A percentile compares a stretch with the other conserved stretches of the same genome.
These are phyloP conservation scores for Syrphus vitripennis DNA, from an alignment of 2,888 invertebrate genomes.

Conservation along the genomic window DNA sequence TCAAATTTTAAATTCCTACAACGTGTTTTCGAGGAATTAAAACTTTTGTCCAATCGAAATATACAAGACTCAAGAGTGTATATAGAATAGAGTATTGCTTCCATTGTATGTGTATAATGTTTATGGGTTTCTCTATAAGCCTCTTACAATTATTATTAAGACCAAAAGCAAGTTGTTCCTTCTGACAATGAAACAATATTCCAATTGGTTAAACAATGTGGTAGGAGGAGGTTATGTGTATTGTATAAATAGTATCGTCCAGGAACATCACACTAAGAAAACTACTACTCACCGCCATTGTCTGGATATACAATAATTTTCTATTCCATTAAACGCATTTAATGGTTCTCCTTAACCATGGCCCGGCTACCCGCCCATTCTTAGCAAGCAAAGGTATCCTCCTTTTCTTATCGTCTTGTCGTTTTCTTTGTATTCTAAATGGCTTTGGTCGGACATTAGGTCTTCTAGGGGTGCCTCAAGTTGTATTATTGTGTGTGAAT, in stretches of 20 bases:
- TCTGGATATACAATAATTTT: conserved; percentile 61
- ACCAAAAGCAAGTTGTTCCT: conserved; percentile 32
- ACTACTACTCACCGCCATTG: conserved; percentile 40
- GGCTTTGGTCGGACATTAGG: conserved; percentile 20
- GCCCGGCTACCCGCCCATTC: conserved; percentile 23
- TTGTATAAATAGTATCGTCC: conserved; percentile 5
- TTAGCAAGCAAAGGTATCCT: conserved; percentile 23
- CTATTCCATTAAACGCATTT: conserved; percentile 68
- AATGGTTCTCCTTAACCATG: conserved; percentile 49
- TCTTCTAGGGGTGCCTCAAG: conserved; percentile 17
- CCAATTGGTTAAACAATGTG: conserved; percentile 51
- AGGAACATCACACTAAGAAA: background rate
- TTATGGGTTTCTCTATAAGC: background rate
- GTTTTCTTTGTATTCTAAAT: conserved; percentile 55
- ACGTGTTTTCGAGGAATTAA: background rate
- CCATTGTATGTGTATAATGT: background rate
- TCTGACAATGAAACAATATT: conserved; percentile 51
- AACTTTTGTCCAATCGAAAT: background rate
- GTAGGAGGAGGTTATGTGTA: background rate
- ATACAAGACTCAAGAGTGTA: background rate
- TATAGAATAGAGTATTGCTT: background rate
- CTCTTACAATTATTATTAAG: conserved; percentile 12
- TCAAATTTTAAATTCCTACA: conserved; percentile 26
- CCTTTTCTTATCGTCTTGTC: conserved; percentile 1
- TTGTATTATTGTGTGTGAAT: conserved; percentile 33